Evolutionary conservation across 2,113 vertebrate species (phyloP).

Genomic region (Gopherus flavomarginatus): DNA sequence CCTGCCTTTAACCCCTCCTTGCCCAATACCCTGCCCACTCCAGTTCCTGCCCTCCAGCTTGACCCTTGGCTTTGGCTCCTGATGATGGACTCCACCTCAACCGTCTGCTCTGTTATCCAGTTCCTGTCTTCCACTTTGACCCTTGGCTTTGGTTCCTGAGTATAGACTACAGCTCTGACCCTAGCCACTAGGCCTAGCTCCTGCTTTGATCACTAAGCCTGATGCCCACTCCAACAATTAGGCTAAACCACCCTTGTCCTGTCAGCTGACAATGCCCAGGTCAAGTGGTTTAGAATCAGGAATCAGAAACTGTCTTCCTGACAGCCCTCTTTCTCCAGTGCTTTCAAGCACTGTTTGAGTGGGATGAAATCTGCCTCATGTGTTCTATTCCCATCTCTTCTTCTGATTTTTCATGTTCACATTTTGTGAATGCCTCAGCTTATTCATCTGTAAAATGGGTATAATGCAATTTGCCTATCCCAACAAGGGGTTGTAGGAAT

Average conservation of each 20-base stretch:
- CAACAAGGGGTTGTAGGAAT: not conserved
- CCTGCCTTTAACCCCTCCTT: not conserved
- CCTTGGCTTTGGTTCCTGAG: not conserved
- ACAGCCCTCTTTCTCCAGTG: not conserved
- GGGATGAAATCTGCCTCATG: not conserved
- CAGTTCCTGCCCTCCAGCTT: not conserved
- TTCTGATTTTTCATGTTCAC: constrained; percentile 10
- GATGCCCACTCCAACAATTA: not conserved
- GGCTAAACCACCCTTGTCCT: not conserved
- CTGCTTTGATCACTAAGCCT: not conserved
- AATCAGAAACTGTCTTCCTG: not conserved
- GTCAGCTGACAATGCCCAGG: not conserved
- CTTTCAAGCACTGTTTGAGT: not conserved
- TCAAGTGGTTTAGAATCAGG: constrained; percentile 1
- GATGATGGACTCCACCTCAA: not conserved
- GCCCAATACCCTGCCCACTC: not conserved
- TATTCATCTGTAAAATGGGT: not conserved
- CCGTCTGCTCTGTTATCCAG: too few species aligned
- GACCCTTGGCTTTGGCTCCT: not conserved
- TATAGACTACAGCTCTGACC: not conserved
- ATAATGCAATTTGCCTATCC: not conserved
- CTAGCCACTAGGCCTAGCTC: not conserved
- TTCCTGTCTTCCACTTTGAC: too few species aligned
- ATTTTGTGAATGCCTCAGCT: not conserved
- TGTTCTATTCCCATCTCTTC: not conserved